phyloP scores from a whole-genome alignment of 1,140 invertebrate species.

The Drosophila insularis region DNA sequence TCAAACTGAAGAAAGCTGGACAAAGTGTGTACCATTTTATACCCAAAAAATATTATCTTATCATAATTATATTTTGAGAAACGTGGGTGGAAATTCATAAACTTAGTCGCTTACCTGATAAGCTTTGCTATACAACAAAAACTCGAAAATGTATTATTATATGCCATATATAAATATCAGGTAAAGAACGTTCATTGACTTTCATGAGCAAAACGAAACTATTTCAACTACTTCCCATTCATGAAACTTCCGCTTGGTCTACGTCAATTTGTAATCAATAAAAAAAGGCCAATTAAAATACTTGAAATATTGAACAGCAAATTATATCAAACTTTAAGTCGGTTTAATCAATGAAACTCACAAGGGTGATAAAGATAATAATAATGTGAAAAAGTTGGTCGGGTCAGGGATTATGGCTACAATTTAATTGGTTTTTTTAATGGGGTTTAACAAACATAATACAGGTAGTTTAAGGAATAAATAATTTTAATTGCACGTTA shows the following conservation, averaged over 20 bases:
- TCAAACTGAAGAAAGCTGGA: background rate
- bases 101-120: slow-evolving; percentile 19
- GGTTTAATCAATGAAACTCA: slow-evolving; percentile 37
- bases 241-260: slow-evolving; percentile 16
- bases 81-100: background rate
- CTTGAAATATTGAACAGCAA: slow-evolving; percentile 27
- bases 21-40: background rate
- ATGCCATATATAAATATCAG: slow-evolving; percentile 24
- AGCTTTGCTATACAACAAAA: background rate
- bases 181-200: slow-evolving; percentile 45
- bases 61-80: background rate
- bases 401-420: slow-evolving; percentile 34
- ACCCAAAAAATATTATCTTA: background rate
- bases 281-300: slow-evolving; percentile 66
- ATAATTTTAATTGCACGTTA: background rate
- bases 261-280: slow-evolving; percentile 18
- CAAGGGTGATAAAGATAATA: slow-evolving; percentile 13
- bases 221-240: slow-evolving; percentile 12
- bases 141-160: slow-evolving; percentile 45
- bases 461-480: background rate
- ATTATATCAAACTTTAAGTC: slow-evolving; percentile 57
- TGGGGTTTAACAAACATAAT: background rate
- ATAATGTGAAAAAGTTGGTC: slow-evolving; percentile 9
- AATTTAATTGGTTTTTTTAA: slow-evolving; percentile 38
- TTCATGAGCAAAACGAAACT: slow-evolving; percentile 20